Evolutionary conservation across 2,797 vertebrate species (phyloP).

Genomic region (Scleropages formosus): DNA sequence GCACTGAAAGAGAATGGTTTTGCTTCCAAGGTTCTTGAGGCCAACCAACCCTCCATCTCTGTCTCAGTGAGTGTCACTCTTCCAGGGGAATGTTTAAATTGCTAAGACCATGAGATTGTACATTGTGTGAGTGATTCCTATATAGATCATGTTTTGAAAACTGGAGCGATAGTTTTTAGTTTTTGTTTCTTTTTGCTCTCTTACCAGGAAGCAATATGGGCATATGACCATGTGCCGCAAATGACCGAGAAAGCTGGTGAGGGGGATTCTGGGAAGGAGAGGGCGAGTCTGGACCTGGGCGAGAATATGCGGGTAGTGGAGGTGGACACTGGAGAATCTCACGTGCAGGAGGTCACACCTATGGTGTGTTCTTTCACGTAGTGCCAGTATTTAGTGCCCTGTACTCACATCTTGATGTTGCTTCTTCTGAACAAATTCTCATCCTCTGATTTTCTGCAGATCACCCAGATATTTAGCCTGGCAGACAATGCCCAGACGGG

Average conservation of each 20-base stretch:
- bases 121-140: neutral
- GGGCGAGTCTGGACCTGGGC: slow-evolving; percentile 15
- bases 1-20: neutral
- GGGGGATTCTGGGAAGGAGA: neutral
- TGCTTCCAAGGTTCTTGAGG: neutral
- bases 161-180: neutral
- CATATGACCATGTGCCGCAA: neutral
- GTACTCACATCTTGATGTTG: neutral
- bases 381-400: neutral
- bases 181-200: neutral
- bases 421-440: neutral
- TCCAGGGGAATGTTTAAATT: neutral
- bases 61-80: neutral
- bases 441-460: slow-evolving; percentile 25
- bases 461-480: slow-evolving; percentile 40
- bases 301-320: slow-evolving; percentile 3
- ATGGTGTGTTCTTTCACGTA: slow-evolving; percentile 36
- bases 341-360: slow-evolving; percentile 28
- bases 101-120: neutral
- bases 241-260: neutral
- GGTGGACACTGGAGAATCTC: neutral
- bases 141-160: neutral
- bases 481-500: slow-evolving; percentile 28
- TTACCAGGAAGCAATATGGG: no score
- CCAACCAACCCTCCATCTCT: neutral